phyloP scores from a whole-genome alignment of 2,888 invertebrate species.

The Drosophila mimica region DNA sequence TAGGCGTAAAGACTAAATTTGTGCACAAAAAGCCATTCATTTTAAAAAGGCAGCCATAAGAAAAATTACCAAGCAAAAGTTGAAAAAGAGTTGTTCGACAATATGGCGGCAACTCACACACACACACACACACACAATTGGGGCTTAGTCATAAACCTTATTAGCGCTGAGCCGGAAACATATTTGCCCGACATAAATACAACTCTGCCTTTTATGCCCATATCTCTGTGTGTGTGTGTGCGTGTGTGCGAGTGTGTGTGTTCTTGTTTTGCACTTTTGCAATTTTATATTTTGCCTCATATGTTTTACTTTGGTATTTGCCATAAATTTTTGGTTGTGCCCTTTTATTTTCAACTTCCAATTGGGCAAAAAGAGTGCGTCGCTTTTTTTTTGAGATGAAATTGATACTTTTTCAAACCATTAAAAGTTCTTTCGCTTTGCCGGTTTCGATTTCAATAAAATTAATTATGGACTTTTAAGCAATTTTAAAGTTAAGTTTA shows the following conservation, averaged over 20 bases:
- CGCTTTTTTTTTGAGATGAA: slow-evolving; percentile 1
- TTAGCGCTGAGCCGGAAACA: slow-evolving; percentile 77
- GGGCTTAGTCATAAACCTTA: slow-evolving; percentile 74
- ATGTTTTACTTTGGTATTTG: slow-evolving; percentile 61
- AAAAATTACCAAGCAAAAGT: slow-evolving; percentile 65
- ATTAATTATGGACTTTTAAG: not conserved
- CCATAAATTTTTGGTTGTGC: slow-evolving; percentile 41
- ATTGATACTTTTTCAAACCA: slow-evolving; percentile 9
- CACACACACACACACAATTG: slow-evolving; percentile 1
- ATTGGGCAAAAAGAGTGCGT: slow-evolving; percentile 21
- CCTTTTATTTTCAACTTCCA: slow-evolving; percentile 30
- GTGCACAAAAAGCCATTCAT: slow-evolving; percentile 72
- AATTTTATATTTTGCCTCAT: slow-evolving; percentile 66
- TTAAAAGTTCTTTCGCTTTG: not conserved
- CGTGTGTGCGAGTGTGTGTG: slow-evolving; percentile 10
- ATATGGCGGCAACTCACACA: slow-evolving; percentile 58
- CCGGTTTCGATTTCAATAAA: not conserved
- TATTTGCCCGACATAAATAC: slow-evolving; percentile 79
- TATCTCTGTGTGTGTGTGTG: slow-evolving; percentile 12
- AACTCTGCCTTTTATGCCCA: slow-evolving; percentile 65
- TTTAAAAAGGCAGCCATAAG: slow-evolving; percentile 72
- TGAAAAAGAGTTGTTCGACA: slow-evolving; percentile 73
- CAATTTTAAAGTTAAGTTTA: not conserved
- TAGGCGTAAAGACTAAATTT: slow-evolving; percentile 79
- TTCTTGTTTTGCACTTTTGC: slow-evolving; percentile 74